Conservation (phyloP, 2,113 vertebrate species). For the Nyctibius bracteatus region DNA sequence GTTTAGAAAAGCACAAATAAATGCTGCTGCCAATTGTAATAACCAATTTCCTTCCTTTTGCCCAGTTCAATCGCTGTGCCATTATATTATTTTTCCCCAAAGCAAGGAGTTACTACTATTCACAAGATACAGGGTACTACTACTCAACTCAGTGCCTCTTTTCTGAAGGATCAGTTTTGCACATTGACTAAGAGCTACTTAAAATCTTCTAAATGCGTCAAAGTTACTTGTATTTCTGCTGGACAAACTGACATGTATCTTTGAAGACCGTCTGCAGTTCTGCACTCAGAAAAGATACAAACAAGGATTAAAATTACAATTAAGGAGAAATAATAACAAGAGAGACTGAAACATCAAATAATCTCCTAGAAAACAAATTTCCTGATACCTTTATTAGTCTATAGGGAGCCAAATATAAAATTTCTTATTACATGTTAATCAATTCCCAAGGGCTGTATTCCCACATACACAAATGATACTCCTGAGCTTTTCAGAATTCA, state of each 20-base stretch:
- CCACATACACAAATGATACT: neutral
- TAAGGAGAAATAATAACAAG: neutral
- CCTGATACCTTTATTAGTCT: neutral
- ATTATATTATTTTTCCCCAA: neutral
- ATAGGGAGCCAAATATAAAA: neutral
- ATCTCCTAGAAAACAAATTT: neutral
- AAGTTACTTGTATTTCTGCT: neutral
- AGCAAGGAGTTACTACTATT: neutral
- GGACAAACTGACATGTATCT: neutral
- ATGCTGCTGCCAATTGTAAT: neutral
- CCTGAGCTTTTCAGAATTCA: neutral
- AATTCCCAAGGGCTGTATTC: neutral
- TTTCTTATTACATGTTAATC: neutral
- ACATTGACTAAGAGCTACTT: neutral
- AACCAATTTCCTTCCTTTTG: constrained; percentile 18
- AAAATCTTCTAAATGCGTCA: neutral
- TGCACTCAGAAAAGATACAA: constrained; percentile 2
- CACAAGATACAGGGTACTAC: neutral
- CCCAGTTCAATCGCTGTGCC: neutral
- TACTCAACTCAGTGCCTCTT: neutral
- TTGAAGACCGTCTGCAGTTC: neutral
- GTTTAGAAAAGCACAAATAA: constrained; percentile 21
- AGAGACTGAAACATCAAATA: neutral
- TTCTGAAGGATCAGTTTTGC: neutral
- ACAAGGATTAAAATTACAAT: neutral